phyloP scores from a whole-genome alignment of 2,888 invertebrate species.

The Trachelus tabidus region DNA sequence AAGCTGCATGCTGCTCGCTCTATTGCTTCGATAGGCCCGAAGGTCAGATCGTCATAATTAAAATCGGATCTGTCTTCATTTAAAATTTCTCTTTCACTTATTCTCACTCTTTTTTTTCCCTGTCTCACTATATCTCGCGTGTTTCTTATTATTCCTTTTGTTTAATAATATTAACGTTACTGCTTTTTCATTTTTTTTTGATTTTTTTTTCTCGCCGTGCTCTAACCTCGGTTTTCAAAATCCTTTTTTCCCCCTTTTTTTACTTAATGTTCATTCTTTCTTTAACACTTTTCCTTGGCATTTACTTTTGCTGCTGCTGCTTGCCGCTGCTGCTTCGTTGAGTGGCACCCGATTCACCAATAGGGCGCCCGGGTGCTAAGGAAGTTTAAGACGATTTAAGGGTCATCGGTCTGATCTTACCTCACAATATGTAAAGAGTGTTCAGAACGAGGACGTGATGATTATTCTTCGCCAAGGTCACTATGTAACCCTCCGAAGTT shows the following conservation, averaged over 20 bases:
- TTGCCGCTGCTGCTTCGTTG: slow-evolving; percentile 43
- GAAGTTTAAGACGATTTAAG: slow-evolving; percentile 40
- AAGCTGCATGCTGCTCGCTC: slow-evolving; percentile 54
- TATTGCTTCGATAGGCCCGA: slow-evolving; percentile 63
- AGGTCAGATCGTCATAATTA: slow-evolving; percentile 30
- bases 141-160: slow-evolving; percentile 29
- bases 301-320: slow-evolving; percentile 25
- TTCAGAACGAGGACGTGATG: slow-evolving; percentile 97
- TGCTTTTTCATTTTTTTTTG: too few relatives aligned
- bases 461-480: slow-evolving; percentile 97
- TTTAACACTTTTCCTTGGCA: slow-evolving; percentile 1
- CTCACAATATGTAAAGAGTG: slow-evolving; percentile 92
- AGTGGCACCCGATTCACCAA: slow-evolving; percentile 46
- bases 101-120: too few relatives aligned
- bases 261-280: slow-evolving; percentile 8
- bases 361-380: slow-evolving; percentile 43
- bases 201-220: too few relatives aligned
- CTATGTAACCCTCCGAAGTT: slow-evolving; percentile 95
- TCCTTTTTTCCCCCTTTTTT: slow-evolving; percentile 12
- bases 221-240: too few relatives aligned
- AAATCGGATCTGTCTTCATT: slow-evolving; percentile 29
- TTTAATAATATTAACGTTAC: too few relatives aligned
- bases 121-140: not conserved
- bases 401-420: slow-evolving; percentile 62
- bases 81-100: too few relatives aligned